Evolutionary conservation across 1,140 invertebrate genomes (phyloP), one percentile per base, ranked within the genome.

Genomic region (Chymomyza costata): DNA sequence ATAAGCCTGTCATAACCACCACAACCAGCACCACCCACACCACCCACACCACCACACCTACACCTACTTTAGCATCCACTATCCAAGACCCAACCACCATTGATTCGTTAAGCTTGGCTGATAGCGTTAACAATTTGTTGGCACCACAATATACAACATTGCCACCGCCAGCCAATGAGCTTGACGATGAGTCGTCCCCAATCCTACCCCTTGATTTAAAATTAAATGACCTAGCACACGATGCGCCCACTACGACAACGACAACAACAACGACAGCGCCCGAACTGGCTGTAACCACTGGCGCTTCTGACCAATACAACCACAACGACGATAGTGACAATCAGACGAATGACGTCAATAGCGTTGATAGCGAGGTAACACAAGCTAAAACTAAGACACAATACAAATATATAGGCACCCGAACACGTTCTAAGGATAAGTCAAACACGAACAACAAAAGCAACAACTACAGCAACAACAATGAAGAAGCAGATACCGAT

Each of bases 21-120:
- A 85, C 84, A 57, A 64, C 80, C 62, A 85, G 31, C 82, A 84
- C 64, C 78, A 63, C 58, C 38, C 85, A 39, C 57, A 65, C 66
- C 17, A 86, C 53, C 57, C 19, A 55, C 40, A 49, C 52, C 25
- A 19, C 56, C 45, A 80, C 53, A 45, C 28, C 64, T 13, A 60
- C 45, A 52, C 55, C 71, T 17, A 48, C 44, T 35, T 17, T 47
- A 49, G 34, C 19, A 45, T 45, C 70, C 62, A 66, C 45, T 41
- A 43, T 60, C 45, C 58, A 57, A 55, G 34, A 45, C 58, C 49
- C 53, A 17, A 58, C 38, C 16, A 21, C 47, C 34, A 60, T 57
- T 2, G 66, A 78, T 28, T 47, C 49, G 13, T 50, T 65, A 18
- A 39, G 30, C 25, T 3, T 60, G 51, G 43, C 30, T 17, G 47